These are phyloP conservation scores for Apis florea DNA, from an alignment of 1,140 invertebrate species.

Conservation along the genomic window DNA sequence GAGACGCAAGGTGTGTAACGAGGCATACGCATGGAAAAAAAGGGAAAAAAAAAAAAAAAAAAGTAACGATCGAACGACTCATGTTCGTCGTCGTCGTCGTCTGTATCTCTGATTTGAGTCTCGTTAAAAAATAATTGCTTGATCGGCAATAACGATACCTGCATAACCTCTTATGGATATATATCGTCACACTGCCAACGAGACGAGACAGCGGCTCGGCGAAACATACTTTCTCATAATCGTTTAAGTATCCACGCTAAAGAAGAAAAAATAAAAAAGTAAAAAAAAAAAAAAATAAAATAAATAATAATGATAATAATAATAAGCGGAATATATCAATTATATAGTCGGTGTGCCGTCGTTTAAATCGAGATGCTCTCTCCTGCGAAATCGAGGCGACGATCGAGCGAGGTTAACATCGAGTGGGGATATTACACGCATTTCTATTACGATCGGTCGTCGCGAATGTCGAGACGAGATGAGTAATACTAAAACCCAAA, in stretches of 20 bases:
- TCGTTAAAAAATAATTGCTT: too few species aligned
- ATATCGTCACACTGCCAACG: conserved; percentile 49
- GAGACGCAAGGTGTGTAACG: neutral
- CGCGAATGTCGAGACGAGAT: conserved; percentile 55
- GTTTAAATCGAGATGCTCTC: conserved; percentile 4
- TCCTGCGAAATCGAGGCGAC: neutral
- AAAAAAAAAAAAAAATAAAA: too few species aligned
- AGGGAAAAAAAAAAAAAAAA: too few species aligned
- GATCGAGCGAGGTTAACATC: neutral
- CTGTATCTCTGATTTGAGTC: too few species aligned
- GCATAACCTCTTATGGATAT: too few species aligned
- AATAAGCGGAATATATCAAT: neutral
- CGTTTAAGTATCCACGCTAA: conserved; percentile 13
- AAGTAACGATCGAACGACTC: too few species aligned
- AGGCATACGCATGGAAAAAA: too few species aligned
- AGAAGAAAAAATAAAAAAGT: neutral
- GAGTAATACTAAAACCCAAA: conserved; percentile 79
- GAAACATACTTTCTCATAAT: conserved; percentile 6
- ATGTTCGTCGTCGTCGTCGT: too few species aligned
- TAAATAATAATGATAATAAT: too few species aligned
- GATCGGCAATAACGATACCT: too few species aligned
- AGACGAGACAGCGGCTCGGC: conserved; percentile 35
- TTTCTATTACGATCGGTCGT: neutral
- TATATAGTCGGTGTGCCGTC: conserved; percentile 1
- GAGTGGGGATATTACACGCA: too few species aligned